Evolutionary conservation across 2,797 vertebrate species (phyloP).

Genomic region (Sebastes oblongus): DNA sequence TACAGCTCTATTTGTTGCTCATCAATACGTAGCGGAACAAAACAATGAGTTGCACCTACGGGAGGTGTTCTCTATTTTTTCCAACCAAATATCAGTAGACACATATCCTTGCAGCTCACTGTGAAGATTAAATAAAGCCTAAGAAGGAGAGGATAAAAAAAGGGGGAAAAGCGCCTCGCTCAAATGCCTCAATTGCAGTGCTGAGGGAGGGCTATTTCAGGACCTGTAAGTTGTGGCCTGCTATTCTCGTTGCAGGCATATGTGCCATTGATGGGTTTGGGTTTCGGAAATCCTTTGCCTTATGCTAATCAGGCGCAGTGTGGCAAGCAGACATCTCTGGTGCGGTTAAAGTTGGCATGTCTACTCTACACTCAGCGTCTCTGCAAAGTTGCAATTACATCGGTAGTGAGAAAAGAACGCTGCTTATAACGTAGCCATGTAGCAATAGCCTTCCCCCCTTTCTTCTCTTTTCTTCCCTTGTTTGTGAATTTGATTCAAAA

Average conservation of each 20-base stretch:
- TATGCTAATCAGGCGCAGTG: constrained; percentile 82
- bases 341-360: constrained; percentile 77
- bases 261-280: constrained; percentile 82
- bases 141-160: constrained; percentile 41
- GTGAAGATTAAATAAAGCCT: constrained; percentile 65
- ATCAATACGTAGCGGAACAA: not conserved
- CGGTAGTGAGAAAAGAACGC: constrained; percentile 73
- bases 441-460: constrained; percentile 10
- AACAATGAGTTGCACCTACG: not conserved
- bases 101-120: constrained; percentile 41
- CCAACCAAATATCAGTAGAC: constrained; percentile 18
- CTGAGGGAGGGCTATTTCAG: constrained; percentile 74
- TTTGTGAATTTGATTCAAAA: constrained; percentile 55
- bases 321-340: constrained; percentile 74
- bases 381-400: constrained; percentile 79
- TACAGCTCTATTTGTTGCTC: not conserved
- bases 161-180: constrained; percentile 42
- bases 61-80: not conserved
- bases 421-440: constrained; percentile 51
- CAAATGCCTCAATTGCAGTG: constrained; percentile 65
- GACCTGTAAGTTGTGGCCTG: constrained; percentile 78
- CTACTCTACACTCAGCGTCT: constrained; percentile 72
- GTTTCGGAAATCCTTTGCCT: constrained; percentile 83
- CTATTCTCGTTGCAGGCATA: constrained; percentile 79
- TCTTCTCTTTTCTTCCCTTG: constrained; percentile 24